phyloP scores from a whole-genome alignment of 2,888 invertebrate genomes.

The Xylocampa areola region DNA sequence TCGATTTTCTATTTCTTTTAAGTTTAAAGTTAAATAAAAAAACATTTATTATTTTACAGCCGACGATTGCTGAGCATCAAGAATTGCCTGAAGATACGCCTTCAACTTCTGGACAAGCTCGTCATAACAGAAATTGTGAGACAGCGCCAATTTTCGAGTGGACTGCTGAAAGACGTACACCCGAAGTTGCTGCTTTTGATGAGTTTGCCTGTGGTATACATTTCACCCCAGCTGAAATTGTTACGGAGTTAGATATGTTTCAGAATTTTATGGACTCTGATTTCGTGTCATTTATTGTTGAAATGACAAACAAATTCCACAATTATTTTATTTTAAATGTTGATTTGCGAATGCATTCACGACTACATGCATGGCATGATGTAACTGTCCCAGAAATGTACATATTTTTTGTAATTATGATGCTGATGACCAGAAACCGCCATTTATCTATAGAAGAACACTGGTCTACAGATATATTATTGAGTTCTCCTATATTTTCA shows the following conservation, averaged over 20 bases:
- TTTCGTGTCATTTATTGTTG: conserved; percentile 24
- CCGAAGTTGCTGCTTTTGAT: conserved; percentile 29
- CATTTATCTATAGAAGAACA: conserved; percentile 39
- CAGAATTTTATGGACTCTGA: conserved; percentile 26
- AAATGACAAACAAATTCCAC: conserved; percentile 12
- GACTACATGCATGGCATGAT: no score
- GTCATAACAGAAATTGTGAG: conserved; percentile 24
- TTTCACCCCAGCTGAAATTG: conserved; percentile 24
- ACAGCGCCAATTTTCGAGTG: conserved; percentile 20
- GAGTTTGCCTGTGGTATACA: conserved; percentile 22
- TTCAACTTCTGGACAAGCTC: conserved; percentile 28
- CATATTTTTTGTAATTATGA: no score
- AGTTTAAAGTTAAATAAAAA: conserved; percentile 21
- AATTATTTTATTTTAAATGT: conserved; percentile 22
- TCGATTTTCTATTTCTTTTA: conserved; percentile 23
- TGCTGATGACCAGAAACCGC: conserved; percentile 6
- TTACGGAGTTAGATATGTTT: conserved; percentile 20
- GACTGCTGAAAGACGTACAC: conserved; percentile 26
- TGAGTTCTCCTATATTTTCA: neutral
- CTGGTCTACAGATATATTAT: conserved; percentile 41
- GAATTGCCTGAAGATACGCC: conserved; percentile 26
- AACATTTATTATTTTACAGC: conserved; percentile 25
- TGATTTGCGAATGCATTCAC: conserved; percentile 18
- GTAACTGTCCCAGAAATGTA: no score
- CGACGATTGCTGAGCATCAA: conserved; percentile 25